Conservation (phyloP, 64 coral and sea anemone species). For the Orbicella faveolata region DNA sequence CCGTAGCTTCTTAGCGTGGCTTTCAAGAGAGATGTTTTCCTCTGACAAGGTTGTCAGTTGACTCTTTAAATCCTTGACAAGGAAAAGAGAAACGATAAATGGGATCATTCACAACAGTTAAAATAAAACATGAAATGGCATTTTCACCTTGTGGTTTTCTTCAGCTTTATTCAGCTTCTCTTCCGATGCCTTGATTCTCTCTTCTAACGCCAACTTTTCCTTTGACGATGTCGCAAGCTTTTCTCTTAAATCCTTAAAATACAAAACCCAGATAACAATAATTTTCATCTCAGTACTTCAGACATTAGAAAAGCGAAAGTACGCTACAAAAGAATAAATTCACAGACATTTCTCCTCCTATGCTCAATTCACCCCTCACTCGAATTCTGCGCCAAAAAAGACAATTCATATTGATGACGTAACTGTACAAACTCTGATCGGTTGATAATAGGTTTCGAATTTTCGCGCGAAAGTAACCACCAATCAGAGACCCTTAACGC, state of each 20-base stretch:
- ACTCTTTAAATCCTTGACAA: slow-evolving; percentile 11
- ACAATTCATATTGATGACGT: too few species aligned
- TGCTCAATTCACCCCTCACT: too few species aligned
- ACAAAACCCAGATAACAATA: neutral
- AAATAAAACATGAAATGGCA: neutral
- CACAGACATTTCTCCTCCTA: too few species aligned
- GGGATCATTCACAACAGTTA: neutral
- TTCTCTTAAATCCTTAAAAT: slow-evolving; percentile 17
- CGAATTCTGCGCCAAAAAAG: too few species aligned
- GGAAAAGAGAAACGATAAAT: neutral
- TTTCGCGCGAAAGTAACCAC: neutral
- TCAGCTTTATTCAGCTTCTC: neutral
- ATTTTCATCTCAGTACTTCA: neutral
- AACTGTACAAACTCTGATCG: neutral
- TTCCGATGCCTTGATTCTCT: neutral
- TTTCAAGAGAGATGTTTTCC: slow-evolving; percentile 45
- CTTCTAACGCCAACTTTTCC: slow-evolving; percentile 7
- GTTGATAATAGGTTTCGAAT: too few species aligned
- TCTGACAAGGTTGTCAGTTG: slow-evolving; percentile 25
- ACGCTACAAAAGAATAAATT: too few species aligned
- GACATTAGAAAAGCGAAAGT: neutral
- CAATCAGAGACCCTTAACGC: neutral
- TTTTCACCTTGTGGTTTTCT: slow-evolving; percentile 24
- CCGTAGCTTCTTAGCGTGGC: slow-evolving; percentile 22
- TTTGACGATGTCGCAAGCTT: neutral